Base-by-base conservation (phyloP, 2,113 vertebrate species). In the Embiotoca jacksoni region DNA sequence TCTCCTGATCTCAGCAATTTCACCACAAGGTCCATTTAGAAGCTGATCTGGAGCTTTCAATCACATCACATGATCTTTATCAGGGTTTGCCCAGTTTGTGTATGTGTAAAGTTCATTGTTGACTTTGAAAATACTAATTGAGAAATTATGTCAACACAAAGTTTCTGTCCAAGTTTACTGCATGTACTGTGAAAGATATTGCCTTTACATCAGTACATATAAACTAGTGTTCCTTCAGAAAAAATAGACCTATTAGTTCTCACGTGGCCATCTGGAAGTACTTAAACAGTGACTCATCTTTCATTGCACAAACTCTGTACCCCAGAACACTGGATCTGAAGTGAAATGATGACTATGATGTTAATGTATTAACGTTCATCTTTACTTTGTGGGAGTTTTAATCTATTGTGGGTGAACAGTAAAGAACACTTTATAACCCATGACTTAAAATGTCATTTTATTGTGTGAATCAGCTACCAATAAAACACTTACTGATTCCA, bases 201-300 rank as follows among this genome's bases (percentile, higher is more conserved):
- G 8, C 15, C 39, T 56, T 54, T 14, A 33, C 49, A 66, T 7
- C 0, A 36, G 41, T 5, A 31, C 7, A 47, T 4, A 76, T 10
- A 41, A 2, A 7, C 1, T 3, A 36, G 2, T 50, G 36, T 15
- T 80, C 30, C 57, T 57, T 72, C 37, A 68, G 6, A 39, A 8
- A 10, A 75, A 57, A 41, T 32, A 57, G 33, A 39, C 16, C 15
- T 3, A 8, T 35, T 46, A 16, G 7, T 16, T 47, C 11, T 59
- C 15, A 49, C 39, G 41, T 56, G 23, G 15, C 15, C 0, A 3
- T 52, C 32, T 55, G 64, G 35, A 60, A 11, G 23, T 64, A 53
- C 44, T 60, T 52, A 8, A 56, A 49, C 30, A 55, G 10, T 68
- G 57, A 62, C 57, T 80, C 60, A 49, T 58, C 52, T 37, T 35